phyloP scores from a whole-genome alignment of 2,888 invertebrate genomes.

The Lomographa bimaculata region DNA sequence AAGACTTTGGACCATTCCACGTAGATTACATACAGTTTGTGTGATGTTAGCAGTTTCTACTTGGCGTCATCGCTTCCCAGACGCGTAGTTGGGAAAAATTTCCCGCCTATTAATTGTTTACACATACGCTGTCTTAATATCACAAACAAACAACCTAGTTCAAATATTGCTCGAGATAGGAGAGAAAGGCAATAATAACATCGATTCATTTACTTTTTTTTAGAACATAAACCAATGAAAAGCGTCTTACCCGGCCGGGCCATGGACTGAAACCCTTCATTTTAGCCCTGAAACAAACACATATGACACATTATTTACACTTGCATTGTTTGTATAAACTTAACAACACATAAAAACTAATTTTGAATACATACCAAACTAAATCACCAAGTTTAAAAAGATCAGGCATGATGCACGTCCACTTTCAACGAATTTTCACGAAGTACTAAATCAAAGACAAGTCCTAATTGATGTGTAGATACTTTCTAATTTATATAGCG shows the following conservation, averaged over 20 bases:
- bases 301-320: constrained; percentile 30
- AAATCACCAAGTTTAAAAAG: constrained; percentile 81
- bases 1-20: neutral
- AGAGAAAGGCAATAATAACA: constrained; percentile 26
- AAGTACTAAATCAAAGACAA: constrained; percentile 72
- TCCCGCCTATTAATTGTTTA: constrained; percentile 53
- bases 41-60: constrained; percentile 23
- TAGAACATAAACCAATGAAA: constrained; percentile 43
- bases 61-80: constrained; percentile 33
- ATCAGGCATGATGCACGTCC: constrained; percentile 67
- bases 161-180: neutral
- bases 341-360: constrained; percentile 35
- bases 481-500: constrained; percentile 45
- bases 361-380: constrained; percentile 75
- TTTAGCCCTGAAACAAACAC: constrained; percentile 92
- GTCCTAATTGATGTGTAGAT: constrained; percentile 40
- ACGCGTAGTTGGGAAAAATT: constrained; percentile 43
- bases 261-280: constrained; percentile 99
- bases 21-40: constrained; percentile 1
- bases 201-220: constrained; percentile 21
- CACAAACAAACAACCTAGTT: constrained; percentile 32
- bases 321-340: constrained; percentile 56
- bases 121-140: constrained; percentile 29
- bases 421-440: constrained; percentile 56
- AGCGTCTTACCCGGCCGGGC: constrained; percentile 96